Conservation (phyloP, 1,140 invertebrate genomes). For the Drosophila fuyamai region DNA sequence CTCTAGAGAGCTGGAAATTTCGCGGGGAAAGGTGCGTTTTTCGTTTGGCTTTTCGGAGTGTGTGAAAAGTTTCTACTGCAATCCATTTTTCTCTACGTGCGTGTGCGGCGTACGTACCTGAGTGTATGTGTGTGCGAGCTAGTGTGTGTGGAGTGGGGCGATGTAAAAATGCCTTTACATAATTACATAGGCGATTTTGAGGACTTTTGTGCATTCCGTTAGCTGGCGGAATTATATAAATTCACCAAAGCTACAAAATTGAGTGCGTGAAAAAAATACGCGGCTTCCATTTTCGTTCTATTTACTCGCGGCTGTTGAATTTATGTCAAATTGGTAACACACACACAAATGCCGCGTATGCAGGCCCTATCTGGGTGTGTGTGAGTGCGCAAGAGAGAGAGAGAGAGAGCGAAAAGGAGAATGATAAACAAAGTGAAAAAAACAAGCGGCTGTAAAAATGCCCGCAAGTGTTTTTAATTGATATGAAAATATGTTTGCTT, state of each 20-base stretch:
- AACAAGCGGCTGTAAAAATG: slow-evolving; percentile 32
- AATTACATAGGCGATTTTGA: slow-evolving; percentile 48
- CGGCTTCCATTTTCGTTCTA: slow-evolving; percentile 79
- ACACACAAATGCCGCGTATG: slow-evolving; percentile 60
- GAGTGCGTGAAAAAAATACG: slow-evolving; percentile 50
- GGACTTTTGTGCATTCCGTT: slow-evolving; percentile 19
- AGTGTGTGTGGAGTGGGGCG: slow-evolving; percentile 38
- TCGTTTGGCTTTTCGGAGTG: slow-evolving; percentile 42
- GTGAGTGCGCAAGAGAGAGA: slow-evolving; percentile 30
- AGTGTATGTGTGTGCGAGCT: slow-evolving; percentile 33
- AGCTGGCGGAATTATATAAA: slow-evolving; percentile 63
- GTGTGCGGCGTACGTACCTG: slow-evolving; percentile 52
- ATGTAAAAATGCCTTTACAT: slow-evolving; percentile 80
- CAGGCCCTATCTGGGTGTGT: slow-evolving; percentile 39
- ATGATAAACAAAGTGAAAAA: slow-evolving; percentile 78
- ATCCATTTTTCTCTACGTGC: slow-evolving; percentile 79
- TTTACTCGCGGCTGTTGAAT: slow-evolving; percentile 82
- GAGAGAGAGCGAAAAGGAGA: slow-evolving; percentile 27
- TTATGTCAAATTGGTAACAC: slow-evolving; percentile 83
- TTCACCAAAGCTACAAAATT: slow-evolving; percentile 14
- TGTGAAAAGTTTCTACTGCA: slow-evolving; percentile 81
- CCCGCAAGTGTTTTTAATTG: slow-evolving; percentile 20
- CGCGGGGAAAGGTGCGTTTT: slow-evolving; percentile 49
- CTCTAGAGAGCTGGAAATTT: slow-evolving; percentile 8
- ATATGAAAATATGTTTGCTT: slow-evolving; percentile 18